Evolutionary conservation across 2,797 vertebrate species (phyloP).

Genomic region (Champsocephalus esox): DNA sequence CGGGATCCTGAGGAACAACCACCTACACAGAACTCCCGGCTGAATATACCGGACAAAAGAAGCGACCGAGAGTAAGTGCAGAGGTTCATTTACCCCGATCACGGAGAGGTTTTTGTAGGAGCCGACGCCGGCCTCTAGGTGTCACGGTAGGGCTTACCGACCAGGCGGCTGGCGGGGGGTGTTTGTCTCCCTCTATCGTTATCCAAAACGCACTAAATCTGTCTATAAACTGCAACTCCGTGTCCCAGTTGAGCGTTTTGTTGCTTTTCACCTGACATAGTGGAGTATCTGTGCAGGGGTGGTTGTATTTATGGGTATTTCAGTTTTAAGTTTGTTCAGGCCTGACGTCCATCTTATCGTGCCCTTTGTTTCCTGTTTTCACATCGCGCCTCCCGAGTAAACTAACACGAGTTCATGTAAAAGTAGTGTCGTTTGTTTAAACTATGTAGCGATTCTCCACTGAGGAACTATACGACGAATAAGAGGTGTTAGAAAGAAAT

Average conservation of each 20-base stretch:
- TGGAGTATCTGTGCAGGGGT: slow-evolving; percentile 49
- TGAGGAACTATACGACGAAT: fast-evolving
- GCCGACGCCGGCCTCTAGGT: slow-evolving; percentile 98
- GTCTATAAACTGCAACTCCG: slow-evolving; percentile 84
- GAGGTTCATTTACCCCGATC: slow-evolving; percentile 46
- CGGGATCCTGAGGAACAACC: slow-evolving; percentile 31
- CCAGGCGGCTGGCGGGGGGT: slow-evolving; percentile 94
- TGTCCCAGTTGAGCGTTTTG: slow-evolving; percentile 66
- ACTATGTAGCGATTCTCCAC: fast-evolving
- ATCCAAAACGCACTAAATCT: slow-evolving; percentile 88
- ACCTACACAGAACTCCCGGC: neutral
- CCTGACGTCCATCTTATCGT: slow-evolving; percentile 81
- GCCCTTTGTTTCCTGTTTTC: slow-evolving; percentile 90
- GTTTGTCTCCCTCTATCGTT: slow-evolving; percentile 99
- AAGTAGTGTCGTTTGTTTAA: slow-evolving; percentile 40
- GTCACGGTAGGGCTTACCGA: slow-evolving; percentile 99
- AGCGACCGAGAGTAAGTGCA: slow-evolving; percentile 64
- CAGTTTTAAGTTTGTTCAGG: slow-evolving; percentile 82
- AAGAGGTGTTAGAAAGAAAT: fast-evolving
- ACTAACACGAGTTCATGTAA: slow-evolving; percentile 50
- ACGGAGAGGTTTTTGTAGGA: slow-evolving; percentile 94
- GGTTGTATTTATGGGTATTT: slow-evolving; percentile 29
- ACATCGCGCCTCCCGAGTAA: slow-evolving; percentile 80
- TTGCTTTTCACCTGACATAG: slow-evolving; percentile 58
- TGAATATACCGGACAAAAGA: slow-evolving; percentile 70